These are phyloP conservation scores for Corapipo altera DNA, from an alignment of 2,113 vertebrate genomes.

Conservation along the genomic window DNA sequence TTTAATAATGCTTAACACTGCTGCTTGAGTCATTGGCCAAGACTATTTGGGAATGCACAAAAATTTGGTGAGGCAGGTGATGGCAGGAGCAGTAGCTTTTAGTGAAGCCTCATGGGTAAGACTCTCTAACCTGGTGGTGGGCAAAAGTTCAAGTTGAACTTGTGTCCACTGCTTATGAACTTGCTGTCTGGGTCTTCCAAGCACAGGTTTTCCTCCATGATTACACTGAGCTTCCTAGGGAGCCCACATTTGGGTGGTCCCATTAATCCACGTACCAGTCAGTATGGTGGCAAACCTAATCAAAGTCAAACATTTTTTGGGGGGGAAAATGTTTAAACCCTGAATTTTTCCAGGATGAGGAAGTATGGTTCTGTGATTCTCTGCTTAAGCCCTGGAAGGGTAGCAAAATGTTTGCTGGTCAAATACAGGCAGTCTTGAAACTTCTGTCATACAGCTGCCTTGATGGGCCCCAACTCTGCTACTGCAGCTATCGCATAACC, in stretches of 20 bases:
- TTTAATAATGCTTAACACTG: constrained; percentile 5
- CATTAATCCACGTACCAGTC: background rate
- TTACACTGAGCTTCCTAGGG: background rate
- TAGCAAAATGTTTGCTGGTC: background rate
- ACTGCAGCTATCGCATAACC: background rate
- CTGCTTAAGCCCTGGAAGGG: background rate
- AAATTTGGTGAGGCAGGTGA: background rate
- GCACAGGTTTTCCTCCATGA: background rate
- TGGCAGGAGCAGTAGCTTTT: background rate
- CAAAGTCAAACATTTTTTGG: background rate
- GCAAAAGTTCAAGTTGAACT: background rate
- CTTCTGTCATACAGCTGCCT: background rate
- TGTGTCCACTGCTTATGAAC: background rate
- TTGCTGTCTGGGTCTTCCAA: background rate
- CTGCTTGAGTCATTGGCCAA: background rate
- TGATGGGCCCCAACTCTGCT: background rate
- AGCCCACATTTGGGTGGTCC: background rate
- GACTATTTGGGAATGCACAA: background rate
- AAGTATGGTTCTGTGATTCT: background rate
- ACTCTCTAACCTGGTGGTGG: background rate
- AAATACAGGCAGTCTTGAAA: background rate
- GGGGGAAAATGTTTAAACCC: background rate
- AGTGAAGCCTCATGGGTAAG: background rate
- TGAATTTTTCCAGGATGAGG: background rate
- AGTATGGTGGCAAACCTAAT: background rate